phyloP scores from a whole-genome alignment of 2,113 vertebrate species.

The Apteryx owenii region DNA sequence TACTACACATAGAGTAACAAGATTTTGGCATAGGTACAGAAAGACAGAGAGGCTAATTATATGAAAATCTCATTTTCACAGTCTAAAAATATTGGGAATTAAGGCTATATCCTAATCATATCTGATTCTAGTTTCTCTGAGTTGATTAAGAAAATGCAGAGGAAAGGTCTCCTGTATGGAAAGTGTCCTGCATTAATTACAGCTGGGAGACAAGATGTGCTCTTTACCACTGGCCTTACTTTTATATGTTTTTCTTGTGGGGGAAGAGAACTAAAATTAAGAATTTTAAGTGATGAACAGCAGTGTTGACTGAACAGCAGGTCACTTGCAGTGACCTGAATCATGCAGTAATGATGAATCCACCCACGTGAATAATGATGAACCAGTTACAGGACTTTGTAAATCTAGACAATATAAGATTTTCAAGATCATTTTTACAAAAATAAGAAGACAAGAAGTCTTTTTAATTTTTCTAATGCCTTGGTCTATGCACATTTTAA shows the following conservation, averaged over 20 bases:
- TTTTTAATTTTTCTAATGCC: conserved; percentile 61
- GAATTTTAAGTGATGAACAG: not conserved
- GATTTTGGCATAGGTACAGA: not conserved
- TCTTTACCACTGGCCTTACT: conserved; percentile 38
- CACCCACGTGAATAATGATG: not conserved
- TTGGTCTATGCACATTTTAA: conserved; percentile 65
- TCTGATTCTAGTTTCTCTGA: conserved; percentile 5
- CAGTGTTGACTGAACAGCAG: not conserved
- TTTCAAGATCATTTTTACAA: conserved; percentile 40
- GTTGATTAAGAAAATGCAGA: not conserved
- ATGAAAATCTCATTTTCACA: not conserved
- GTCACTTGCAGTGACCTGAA: not conserved
- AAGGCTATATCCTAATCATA: not conserved
- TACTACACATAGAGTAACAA: not conserved
- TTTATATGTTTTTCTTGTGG: not conserved
- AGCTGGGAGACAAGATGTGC: not conserved
- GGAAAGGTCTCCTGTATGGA: not conserved
- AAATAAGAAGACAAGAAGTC: not conserved
- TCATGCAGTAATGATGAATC: not conserved
- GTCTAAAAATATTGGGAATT: conserved; percentile 30
- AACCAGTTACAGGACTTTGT: not conserved
- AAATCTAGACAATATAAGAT: conserved; percentile 6
- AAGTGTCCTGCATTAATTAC: not conserved
- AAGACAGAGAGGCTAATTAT: not conserved
- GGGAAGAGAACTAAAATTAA: not conserved